Conservation (phyloP, 1,140 invertebrate species). For the Oscheius sp. region DNA sequence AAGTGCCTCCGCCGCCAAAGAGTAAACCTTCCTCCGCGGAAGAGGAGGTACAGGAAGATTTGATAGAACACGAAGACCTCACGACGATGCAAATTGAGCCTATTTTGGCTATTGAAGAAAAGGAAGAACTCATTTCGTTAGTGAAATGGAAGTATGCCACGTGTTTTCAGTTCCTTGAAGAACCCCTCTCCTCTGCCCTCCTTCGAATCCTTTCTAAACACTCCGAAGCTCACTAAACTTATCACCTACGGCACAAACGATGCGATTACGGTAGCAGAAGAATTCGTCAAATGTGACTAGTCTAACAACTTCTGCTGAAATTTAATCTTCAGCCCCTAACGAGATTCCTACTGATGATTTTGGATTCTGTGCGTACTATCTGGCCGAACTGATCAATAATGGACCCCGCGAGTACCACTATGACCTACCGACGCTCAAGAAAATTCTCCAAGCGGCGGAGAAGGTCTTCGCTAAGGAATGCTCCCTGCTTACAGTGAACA, state of each 20-base stretch:
- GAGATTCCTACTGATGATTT: background rate
- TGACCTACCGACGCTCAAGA: conserved; percentile 13
- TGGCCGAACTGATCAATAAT: conserved; percentile 29
- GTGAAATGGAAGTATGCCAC: no score
- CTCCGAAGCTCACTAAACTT: conserved; percentile 1
- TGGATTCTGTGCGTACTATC: background rate
- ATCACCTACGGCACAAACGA: conserved; percentile 21
- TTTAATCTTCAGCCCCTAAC: background rate
- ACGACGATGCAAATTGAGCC: background rate
- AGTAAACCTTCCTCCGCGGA: no score
- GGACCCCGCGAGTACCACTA: conserved; percentile 40
- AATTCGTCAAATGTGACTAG: background rate
- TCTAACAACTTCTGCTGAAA: background rate
- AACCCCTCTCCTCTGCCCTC: no score
- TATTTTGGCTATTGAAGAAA: background rate
- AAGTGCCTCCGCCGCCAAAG: no score
- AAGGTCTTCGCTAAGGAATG: conserved; percentile 31
- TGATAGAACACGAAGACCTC: background rate
- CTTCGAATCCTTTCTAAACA: no score
- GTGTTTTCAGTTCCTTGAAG: no score
- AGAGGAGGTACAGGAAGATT: no score
- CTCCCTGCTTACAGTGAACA: conserved; percentile 6
- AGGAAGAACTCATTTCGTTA: background rate
- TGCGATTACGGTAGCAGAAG: conserved; percentile 12
- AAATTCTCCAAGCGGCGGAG: conserved; percentile 20